Base-by-base conservation (phyloP, 2,113 vertebrate species). In the Calyptommatus sinebrachiatus region DNA sequence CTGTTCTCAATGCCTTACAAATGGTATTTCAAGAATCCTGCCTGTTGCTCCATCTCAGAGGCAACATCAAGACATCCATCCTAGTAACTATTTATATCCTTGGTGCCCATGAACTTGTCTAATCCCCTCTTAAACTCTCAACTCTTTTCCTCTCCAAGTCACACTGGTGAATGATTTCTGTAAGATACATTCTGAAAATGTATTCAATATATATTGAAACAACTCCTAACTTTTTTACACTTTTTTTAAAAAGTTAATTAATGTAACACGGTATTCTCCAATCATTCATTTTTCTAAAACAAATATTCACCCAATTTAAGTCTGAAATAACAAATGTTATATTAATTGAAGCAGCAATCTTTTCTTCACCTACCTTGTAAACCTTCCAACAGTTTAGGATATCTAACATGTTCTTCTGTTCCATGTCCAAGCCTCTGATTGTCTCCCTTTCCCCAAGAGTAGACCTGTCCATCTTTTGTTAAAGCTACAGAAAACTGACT, bases 361-460 rank as follows among this genome's bases (percentile, higher is more conserved):
- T 9, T 31, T 35, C 22, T n/a, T 9, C 62, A 79, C 79, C 87
- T 73, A 99, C 98, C 98, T 93, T 98, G 97, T 50, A 99, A 90
- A 81, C 96, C 95, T 90, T 99, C 98, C 14, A 99, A 92, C 50
- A 99, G 88, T 91, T 99, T 99, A 18, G 98, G 98, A 83, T 98
- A 99, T 45, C 98, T 96, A 79, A 99, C 97, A 0, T 99, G 98
- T 78, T 99, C 98, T 76, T 99, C 98, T 0, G 97, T 98, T 72
- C 98, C 98, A 21, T 99, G 98, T 0, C 98, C 98, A 24, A 99
- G 97, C 5, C 98, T 96, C 87, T 99, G 98, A 86, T 97, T 99
- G 94, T 99, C 98, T 65, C 98, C 98, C 87, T 99, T 99, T 4
- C 98, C 98, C 98, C 98, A 99, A 1, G 98, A 99, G 85, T 99